Evolutionary conservation across 2,888 invertebrate species (phyloP), one percentile per base, ranked within the genome.

Genomic region (Pterostichus madidus): DNA sequence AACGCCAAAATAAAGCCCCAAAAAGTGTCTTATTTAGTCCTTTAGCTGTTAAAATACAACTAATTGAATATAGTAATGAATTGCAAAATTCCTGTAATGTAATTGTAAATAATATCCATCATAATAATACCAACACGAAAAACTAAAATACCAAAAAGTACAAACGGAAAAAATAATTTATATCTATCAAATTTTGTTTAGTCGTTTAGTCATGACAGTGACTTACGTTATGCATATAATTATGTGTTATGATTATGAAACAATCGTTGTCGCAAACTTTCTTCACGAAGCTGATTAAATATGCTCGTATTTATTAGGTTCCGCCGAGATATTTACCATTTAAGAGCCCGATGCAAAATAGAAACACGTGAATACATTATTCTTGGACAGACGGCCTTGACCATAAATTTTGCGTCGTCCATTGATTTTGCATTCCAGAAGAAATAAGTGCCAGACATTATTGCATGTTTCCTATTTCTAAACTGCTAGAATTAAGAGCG

Each of bases 321-420:
- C 68, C 68, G 68, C 3, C 3, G 31, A 75, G 52, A 52, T 75
- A 75, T 75, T 75, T 31, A 24, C 52, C 49, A 52, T 75, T 75
- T 75, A 52, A 31, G n/a, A n/a, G 39, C n/a, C 39, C 3, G 75
- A 49, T 75, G 75, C 52, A 75, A 24, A 75, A 32, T 75, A 75
- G 75, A 75, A 75, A 75, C 71, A 24, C 75, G 13, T 75, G 75
- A 75, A 75, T 75, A 75, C 13, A 75, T 75, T 75, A 75, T 73
- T 49, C 46, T 73, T 49, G 46, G 24, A 11, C 49, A 75, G 15
- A 6, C 49, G 32, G 32, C 75, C 75, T 75, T 75, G 75, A 75
- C 75, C 75, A 75, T n/a, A 75, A 75, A 75, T 49, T 75, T 75
- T 49, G 17, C 73, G 13, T 24, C 13, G 17, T 71, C 35, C 75